A percentile compares a stretch with the other conserved stretches of the same genome.
Evolutionary conservation across 2,113 vertebrate species (phyloP).

Genomic region (Neodontobutis hainanensis): DNA sequence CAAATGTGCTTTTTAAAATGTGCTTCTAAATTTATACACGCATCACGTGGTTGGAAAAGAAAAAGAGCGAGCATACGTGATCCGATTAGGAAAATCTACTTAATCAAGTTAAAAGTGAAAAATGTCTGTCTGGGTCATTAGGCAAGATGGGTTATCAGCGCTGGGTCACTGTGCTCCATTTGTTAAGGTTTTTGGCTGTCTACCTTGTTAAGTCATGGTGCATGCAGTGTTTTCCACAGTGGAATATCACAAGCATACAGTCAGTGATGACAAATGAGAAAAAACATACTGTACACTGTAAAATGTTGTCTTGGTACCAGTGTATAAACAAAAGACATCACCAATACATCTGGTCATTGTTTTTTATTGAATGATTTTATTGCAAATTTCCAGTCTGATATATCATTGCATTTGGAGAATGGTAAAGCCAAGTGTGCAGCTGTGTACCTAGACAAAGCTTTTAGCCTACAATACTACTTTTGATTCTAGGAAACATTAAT

Average conservation of each 20-base stretch:
- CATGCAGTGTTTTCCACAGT: constrained; percentile 37
- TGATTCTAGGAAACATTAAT: neutral
- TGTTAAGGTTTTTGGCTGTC: neutral
- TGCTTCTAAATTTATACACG: neutral
- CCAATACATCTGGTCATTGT: neutral
- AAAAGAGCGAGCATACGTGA: neutral
- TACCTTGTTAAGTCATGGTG: neutral
- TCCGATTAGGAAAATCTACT: constrained; percentile 14
- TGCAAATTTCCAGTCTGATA: neutral
- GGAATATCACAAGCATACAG: neutral
- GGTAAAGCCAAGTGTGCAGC: neutral
- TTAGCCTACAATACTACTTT: neutral
- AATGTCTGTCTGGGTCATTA: constrained; percentile 16
- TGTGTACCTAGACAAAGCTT: neutral
- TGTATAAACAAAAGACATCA: neutral
- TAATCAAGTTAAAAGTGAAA: constrained; percentile 47
- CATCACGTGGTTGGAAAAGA: constrained; percentile 36
- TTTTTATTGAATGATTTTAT: constrained; percentile 13
- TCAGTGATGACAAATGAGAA: constrained; percentile 22
- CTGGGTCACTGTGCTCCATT: neutral
- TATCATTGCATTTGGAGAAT: neutral
- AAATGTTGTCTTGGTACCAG: neutral
- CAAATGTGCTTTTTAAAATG: neutral
- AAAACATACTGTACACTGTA: neutral
- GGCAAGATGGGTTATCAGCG: constrained; percentile 20